Evolutionary conservation across 2,113 vertebrate species (phyloP).

Genomic region (Toxotes chatareus): DNA sequence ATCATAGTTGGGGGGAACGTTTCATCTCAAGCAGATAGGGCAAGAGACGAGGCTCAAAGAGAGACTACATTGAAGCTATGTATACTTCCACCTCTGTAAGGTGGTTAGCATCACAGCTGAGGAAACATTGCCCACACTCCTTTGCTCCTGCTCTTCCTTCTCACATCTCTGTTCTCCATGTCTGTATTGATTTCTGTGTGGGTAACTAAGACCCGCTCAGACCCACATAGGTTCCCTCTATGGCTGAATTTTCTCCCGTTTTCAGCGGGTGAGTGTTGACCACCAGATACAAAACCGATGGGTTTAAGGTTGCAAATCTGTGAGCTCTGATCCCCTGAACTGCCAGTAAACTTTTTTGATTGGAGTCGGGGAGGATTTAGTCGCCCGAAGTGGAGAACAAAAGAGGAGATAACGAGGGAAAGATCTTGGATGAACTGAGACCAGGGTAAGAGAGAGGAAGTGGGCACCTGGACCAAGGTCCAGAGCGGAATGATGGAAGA

Average conservation of each 20-base stretch:
- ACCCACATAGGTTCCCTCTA: conserved; percentile 25
- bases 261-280: conserved; percentile 16
- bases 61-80: background rate
- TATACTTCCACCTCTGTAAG: conserved; percentile 41
- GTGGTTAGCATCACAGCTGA: conserved; percentile 38
- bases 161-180: conserved; percentile 42
- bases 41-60: background rate
- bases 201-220: conserved; percentile 57
- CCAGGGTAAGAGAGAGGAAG: background rate
- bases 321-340: conserved; percentile 22
- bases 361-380: background rate
- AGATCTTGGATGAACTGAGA: background rate
- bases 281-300: background rate
- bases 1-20: background rate
- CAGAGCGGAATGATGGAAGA: background rate
- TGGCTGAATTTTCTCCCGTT: conserved; percentile 26
- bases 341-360: conserved; percentile 6
- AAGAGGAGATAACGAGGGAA: background rate
- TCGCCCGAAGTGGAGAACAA: background rate
- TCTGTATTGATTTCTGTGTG: conserved; percentile 68
- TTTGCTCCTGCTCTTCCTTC: conserved; percentile 40
- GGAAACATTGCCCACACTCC: conserved; percentile 56
- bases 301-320: conserved; percentile 6
- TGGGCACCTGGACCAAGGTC: background rate
- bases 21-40: conserved; percentile 7